A percentile compares a stretch with the other conserved stretches of the same genome.
These are phyloP conservation scores for Drosophila helvetica DNA, from an alignment of 2,888 invertebrate species.

Conservation along the genomic window DNA sequence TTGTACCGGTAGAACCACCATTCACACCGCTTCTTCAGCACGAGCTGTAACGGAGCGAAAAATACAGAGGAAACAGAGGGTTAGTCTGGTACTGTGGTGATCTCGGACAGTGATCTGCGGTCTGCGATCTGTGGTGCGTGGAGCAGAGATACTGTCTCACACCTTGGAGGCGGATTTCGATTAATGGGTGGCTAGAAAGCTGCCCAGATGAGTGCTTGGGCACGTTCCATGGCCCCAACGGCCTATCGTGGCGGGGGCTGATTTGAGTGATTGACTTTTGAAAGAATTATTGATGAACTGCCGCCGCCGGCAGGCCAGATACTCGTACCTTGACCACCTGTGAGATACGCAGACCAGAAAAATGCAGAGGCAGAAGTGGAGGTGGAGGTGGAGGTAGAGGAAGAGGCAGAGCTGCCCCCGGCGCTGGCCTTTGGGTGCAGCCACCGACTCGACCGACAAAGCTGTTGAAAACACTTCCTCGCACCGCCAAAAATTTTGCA, in stretches of 20 bases:
- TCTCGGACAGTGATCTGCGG: too few species aligned
- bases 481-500: constrained; percentile 54
- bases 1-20: constrained; percentile 79
- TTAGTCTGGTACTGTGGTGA: constrained; percentile 17
- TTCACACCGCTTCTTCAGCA: constrained; percentile 78
- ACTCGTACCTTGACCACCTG: constrained; percentile 55
- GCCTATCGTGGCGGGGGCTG: constrained; percentile 14
- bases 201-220: constrained; percentile 34
- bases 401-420: constrained; percentile 3
- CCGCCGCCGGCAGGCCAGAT: constrained; percentile 13
- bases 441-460: constrained; percentile 8
- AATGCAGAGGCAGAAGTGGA: constrained; percentile 17
- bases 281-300: constrained; percentile 56
- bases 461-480: constrained; percentile 72
- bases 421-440: constrained; percentile 50
- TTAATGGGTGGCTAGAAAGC: constrained; percentile 14
- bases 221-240: constrained; percentile 59
- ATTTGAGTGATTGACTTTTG: constrained; percentile 51
- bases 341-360: constrained; percentile 13
- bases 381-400: too few species aligned
- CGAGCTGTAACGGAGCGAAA: constrained; percentile 65
- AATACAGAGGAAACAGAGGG: constrained; percentile 5
- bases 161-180: constrained; percentile 51
- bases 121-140: not conserved
- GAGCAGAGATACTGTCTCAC: constrained; percentile 50